These are phyloP conservation scores for Dolichopus griseipennis DNA, from an alignment of 2,888 invertebrate species.

Conservation along the genomic window DNA sequence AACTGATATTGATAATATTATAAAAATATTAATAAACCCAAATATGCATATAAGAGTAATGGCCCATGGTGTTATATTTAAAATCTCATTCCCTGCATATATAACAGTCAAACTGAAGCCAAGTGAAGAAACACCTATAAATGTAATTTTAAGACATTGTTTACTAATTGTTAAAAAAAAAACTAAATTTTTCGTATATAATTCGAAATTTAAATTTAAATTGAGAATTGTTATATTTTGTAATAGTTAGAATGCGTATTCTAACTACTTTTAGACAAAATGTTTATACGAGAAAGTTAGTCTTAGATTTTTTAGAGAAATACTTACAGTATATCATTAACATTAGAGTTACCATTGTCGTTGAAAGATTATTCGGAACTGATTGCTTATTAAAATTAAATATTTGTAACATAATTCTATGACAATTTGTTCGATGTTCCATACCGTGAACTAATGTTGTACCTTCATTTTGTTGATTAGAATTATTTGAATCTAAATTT, in stretches of 20 bases:
- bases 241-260: no score
- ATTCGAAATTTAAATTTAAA: no score
- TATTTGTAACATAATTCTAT: constrained; percentile 29
- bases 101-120: constrained; percentile 33
- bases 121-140: constrained; percentile 32
- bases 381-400: constrained; percentile 32
- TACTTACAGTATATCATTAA: constrained; percentile 34
- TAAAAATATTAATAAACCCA: constrained; percentile 26
- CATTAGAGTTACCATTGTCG: constrained; percentile 34
- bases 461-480: constrained; percentile 26
- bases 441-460: constrained; percentile 28
- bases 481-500: constrained; percentile 15
- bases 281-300: no score
- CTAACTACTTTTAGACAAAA: no score
- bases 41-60: constrained; percentile 28
- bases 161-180: not conserved
- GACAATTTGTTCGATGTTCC: constrained; percentile 25
- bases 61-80: constrained; percentile 31
- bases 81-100: constrained; percentile 31
- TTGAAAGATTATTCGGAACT: constrained; percentile 31
- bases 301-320: no score
- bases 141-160: not conserved
- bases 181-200: no score
- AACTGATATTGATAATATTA: constrained; percentile 33
- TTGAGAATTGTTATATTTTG: no score